Conservation (phyloP, 2,797 vertebrate genomes). For the Thamnophis elegans region DNA sequence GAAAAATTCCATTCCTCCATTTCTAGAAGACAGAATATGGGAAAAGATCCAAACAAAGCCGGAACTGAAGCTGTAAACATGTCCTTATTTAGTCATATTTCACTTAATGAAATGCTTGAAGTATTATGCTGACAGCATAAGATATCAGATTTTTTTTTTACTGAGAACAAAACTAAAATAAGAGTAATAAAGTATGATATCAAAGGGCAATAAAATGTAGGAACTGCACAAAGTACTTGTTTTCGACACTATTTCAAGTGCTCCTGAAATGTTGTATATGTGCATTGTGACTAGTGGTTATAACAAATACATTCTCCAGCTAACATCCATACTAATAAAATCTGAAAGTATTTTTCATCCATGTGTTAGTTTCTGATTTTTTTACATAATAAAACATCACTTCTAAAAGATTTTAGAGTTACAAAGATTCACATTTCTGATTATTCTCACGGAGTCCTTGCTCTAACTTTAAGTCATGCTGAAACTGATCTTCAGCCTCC, state of each 20-base stretch:
- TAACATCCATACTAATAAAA: neutral
- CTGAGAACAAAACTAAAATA: neutral
- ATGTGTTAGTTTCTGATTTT: neutral
- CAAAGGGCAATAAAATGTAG: neutral
- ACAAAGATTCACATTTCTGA: neutral
- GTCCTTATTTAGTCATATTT: neutral
- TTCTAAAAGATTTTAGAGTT: neutral
- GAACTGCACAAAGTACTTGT: neutral
- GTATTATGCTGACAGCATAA: neutral
- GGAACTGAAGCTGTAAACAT: neutral
- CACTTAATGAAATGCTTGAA: neutral
- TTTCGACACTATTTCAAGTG: neutral
- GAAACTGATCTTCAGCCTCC: neutral
- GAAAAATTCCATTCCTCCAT: neutral
- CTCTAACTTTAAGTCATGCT: neutral
- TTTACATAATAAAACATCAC: neutral
- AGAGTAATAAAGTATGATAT: neutral
- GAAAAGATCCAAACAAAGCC: neutral
- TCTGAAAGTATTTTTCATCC: neutral
- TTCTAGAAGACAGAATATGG: neutral
- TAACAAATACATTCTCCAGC: neutral
- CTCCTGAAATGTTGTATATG: neutral
- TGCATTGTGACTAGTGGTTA: neutral
- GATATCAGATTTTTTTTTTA: neutral
- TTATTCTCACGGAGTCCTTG: neutral